phyloP scores from a whole-genome alignment of 2,888 invertebrate genomes.

The Phyllotreta cruciferae region DNA sequence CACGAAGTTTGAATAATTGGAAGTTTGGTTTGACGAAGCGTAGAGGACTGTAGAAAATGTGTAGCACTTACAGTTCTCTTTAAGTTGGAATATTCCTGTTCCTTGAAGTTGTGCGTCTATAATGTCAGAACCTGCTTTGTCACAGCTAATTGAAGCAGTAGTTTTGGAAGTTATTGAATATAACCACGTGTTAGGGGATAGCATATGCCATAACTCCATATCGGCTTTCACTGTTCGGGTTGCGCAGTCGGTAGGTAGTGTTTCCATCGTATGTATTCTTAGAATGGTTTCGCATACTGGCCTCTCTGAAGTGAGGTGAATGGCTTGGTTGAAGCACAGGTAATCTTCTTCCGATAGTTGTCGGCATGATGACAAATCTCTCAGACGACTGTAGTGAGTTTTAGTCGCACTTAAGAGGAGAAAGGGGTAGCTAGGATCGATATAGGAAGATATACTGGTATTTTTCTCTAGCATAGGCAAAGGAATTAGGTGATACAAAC shows the following conservation, averaged over 20 bases:
- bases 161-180: conserved; percentile 6
- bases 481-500: no score
- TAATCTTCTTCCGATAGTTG: no score
- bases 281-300: no score
- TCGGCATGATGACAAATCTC: no score
- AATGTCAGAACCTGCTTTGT: background rate
- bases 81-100: no score
- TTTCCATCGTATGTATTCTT: background rate
- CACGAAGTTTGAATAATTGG: conserved; percentile 6
- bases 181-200: conserved; percentile 15
- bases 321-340: no score
- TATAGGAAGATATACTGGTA: conserved; percentile 29
- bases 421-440: conserved; percentile 24
- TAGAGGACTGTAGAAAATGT: background rate
- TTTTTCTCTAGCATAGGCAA: background rate
- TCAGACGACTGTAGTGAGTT: no score
- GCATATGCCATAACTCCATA: conserved; percentile 14
- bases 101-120: background rate
- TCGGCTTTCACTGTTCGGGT: conserved; percentile 10
- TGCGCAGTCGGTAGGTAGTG: conserved; percentile 7
- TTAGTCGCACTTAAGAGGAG: no score
- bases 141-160: conserved; percentile 11
- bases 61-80: no score
- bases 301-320: no score
- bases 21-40: background rate